Percentiles rank a stretch among this genome's conserved stretches.
phyloP scores from a whole-genome alignment of 2,113 vertebrate species.

The Lepus timidus region DNA sequence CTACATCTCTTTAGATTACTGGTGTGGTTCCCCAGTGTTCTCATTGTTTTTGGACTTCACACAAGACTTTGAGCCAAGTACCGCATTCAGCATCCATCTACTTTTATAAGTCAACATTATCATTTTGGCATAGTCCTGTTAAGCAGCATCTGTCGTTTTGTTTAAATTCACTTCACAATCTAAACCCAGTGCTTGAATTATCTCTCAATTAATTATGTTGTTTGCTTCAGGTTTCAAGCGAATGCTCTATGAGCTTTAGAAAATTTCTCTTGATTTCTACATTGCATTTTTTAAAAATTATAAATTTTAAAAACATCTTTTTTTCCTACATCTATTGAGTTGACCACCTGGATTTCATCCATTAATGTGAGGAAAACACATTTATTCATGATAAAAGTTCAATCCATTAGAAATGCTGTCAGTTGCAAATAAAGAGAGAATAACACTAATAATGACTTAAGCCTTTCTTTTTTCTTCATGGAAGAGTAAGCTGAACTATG shows the following conservation, averaged over 20 bases:
- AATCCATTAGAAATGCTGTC: background rate
- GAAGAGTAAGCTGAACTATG: background rate
- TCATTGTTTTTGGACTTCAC: background rate
- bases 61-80: background rate
- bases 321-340: background rate
- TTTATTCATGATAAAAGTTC: background rate
- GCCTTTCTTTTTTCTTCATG: background rate
- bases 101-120: background rate
- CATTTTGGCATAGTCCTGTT: background rate
- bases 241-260: background rate
- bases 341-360: background rate
- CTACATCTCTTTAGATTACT: background rate
- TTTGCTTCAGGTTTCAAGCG: background rate
- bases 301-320: background rate
- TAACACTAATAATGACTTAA: background rate
- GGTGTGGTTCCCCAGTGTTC: background rate
- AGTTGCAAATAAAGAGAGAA: background rate
- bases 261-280: background rate
- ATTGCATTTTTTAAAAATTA: background rate
- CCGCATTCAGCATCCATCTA: background rate
- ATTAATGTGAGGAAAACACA: background rate
- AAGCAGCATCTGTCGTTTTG: background rate
- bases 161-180: background rate
- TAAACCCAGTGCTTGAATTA: background rate
- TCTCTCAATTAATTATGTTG: background rate